Conservation (phyloP, 1,140 invertebrate species). For the Bombus pascuorum region DNA sequence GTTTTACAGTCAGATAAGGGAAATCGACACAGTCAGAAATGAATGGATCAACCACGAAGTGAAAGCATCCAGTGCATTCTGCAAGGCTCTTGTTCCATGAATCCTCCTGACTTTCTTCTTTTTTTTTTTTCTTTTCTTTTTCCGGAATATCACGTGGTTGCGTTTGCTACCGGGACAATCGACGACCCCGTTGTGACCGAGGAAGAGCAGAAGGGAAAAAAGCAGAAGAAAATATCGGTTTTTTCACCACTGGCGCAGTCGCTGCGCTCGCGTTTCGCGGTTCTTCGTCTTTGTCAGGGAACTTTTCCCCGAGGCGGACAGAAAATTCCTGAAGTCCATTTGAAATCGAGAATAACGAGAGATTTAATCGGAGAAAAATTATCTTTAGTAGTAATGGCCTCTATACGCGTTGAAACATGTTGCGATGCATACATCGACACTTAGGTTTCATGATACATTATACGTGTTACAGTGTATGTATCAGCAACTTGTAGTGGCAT, state of each 20-base stretch:
- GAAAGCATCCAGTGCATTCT: neutral
- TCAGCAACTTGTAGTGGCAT: too few relatives aligned
- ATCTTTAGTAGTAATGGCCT: too few relatives aligned
- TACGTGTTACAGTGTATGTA: too few relatives aligned
- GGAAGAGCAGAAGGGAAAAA: neutral
- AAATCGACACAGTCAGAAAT: neutral
- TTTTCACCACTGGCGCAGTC: neutral
- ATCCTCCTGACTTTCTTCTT: neutral
- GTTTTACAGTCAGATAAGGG: neutral
- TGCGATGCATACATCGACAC: too few relatives aligned
- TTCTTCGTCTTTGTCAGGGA: neutral
- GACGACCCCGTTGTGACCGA: slow-evolving; percentile 13
- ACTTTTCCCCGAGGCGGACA: neutral
- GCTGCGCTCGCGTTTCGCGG: neutral
- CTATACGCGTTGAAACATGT: too few relatives aligned
- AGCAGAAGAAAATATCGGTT: slow-evolving; percentile 25
- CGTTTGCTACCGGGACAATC: slow-evolving; percentile 30
- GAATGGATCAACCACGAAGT: neutral
- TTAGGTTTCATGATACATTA: too few relatives aligned
- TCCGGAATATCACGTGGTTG: neutral
- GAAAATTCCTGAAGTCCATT: neutral
- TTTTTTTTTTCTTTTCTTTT: neutral
- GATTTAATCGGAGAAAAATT: neutral
- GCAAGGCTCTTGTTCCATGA: neutral
- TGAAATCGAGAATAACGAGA: neutral